phyloP scores from a whole-genome alignment of 2,113 vertebrate species.

The Channa maculata region DNA sequence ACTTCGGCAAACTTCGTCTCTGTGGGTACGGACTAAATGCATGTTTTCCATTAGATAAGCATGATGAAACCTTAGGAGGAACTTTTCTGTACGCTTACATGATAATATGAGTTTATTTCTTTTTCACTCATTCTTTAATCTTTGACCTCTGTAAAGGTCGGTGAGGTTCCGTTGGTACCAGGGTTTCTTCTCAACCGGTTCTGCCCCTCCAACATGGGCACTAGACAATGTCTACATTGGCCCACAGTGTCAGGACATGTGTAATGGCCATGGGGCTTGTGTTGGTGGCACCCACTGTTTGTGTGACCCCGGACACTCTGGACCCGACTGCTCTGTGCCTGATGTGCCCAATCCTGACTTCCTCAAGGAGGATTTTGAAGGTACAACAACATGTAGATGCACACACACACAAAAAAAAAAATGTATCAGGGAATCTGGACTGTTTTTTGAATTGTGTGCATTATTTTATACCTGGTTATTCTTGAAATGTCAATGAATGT shows the following conservation, averaged over 20 bases:
- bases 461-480: too few species aligned
- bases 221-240: slow-evolving; percentile 96
- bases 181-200: slow-evolving; percentile 90
- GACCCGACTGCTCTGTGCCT: slow-evolving; percentile 90
- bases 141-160: slow-evolving; percentile 79
- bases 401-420: background rate
- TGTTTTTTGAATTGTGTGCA: too few species aligned
- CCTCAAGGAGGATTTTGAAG: slow-evolving; percentile 99
- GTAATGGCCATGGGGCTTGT: slow-evolving; percentile 93
- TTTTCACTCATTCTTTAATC: background rate
- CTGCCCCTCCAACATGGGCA: slow-evolving; percentile 94
- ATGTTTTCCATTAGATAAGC: background rate
- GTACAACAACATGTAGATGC: slow-evolving; percentile 74
- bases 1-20: slow-evolving; percentile 93
- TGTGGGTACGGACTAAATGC: slow-evolving; percentile 90
- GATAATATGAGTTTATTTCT: background rate
- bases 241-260: slow-evolving; percentile 98
- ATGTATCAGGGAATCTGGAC: too few species aligned
- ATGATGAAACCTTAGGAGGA: background rate
- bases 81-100: background rate
- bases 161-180: slow-evolving; percentile 98
- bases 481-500: background rate
- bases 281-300: slow-evolving; percentile 90
- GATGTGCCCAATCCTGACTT: slow-evolving; percentile 94
- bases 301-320: slow-evolving; percentile 92